Evolutionary conservation across 2,888 invertebrate species (phyloP).

Genomic region (Biston stratarius): DNA sequence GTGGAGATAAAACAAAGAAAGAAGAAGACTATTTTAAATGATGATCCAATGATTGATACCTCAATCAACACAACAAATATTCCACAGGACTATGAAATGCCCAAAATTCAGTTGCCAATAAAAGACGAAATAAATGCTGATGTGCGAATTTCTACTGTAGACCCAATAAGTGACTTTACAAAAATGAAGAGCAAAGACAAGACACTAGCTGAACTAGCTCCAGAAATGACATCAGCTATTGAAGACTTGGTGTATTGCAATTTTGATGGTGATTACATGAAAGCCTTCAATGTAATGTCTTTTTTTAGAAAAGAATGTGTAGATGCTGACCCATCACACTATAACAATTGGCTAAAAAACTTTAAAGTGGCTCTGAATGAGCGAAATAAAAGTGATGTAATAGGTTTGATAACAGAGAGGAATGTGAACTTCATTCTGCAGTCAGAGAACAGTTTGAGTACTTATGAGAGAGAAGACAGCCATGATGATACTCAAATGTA

Average conservation of each 20-base stretch:
- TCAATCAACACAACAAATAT: conserved; percentile 40
- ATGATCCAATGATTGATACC: conserved; percentile 40
- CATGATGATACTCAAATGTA: conserved; percentile 76
- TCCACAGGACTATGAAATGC: conserved; percentile 53
- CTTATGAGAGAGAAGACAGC: conserved; percentile 60
- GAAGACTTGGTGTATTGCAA: conserved; percentile 72
- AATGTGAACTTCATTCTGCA: conserved; percentile 70
- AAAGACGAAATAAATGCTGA: conserved; percentile 47
- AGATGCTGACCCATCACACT: conserved; percentile 63
- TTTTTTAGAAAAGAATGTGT: conserved; percentile 73
- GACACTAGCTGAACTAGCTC: conserved; percentile 58
- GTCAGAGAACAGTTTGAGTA: conserved; percentile 70
- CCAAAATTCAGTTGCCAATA: conserved; percentile 63
- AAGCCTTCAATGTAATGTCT: conserved; percentile 69
- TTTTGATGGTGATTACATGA: conserved; percentile 70
- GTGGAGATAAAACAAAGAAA: conserved; percentile 66
- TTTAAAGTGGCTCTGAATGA: conserved; percentile 66
- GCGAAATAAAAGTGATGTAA: conserved; percentile 61
- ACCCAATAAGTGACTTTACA: conserved; percentile 88
- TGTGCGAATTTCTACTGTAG: conserved; percentile 84
- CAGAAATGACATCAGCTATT: conserved; percentile 71
- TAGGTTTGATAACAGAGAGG: conserved; percentile 63
- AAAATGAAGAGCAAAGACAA: conserved; percentile 73
- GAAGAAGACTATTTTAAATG: conserved; percentile 50
- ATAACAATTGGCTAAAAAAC: conserved; percentile 74